A percentile compares a stretch with the other conserved stretches of the same genome.
Evolutionary conservation across 2,113 vertebrate species (phyloP).

Genomic region (Epinephelus fuscoguttatus): DNA sequence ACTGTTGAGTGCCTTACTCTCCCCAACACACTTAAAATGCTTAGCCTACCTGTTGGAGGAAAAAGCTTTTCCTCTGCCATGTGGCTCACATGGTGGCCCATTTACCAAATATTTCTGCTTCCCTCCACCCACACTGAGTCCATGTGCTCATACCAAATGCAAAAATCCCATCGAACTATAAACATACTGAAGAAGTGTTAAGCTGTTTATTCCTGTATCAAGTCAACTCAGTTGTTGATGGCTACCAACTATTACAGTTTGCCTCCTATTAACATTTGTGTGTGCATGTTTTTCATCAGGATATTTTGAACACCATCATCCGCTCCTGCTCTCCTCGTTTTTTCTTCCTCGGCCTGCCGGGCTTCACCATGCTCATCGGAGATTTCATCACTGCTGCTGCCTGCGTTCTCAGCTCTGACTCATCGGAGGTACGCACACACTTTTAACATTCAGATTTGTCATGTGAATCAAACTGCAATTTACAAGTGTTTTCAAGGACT

Average conservation of each 20-base stretch:
- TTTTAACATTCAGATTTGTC: background rate
- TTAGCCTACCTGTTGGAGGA: slow-evolving; percentile 44
- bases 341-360: slow-evolving; percentile 95
- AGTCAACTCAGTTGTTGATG: background rate
- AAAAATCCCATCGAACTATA: background rate
- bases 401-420: slow-evolving; percentile 87
- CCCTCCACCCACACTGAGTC: slow-evolving; percentile 12
- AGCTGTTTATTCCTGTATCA: slow-evolving; percentile 12
- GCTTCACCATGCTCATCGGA: slow-evolving; percentile 94
- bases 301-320: slow-evolving; percentile 93
- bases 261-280: slow-evolving; percentile 66
- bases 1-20: slow-evolving; percentile 55
- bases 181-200: background rate
- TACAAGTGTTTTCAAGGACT: background rate
- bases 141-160: background rate
- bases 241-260: background rate
- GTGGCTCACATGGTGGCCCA: slow-evolving; percentile 20
- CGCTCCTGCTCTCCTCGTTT: slow-evolving; percentile 93
- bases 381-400: slow-evolving; percentile 93
- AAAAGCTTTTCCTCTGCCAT: slow-evolving; percentile 50
- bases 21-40: slow-evolving; percentile 52
- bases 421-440: slow-evolving; percentile 85
- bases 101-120: slow-evolving; percentile 49
- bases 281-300: slow-evolving; percentile 80
- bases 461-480: background rate